These are phyloP conservation scores for Oscheius sp. DNA, from an alignment of 2,888 invertebrate species.

Conservation along the genomic window DNA sequence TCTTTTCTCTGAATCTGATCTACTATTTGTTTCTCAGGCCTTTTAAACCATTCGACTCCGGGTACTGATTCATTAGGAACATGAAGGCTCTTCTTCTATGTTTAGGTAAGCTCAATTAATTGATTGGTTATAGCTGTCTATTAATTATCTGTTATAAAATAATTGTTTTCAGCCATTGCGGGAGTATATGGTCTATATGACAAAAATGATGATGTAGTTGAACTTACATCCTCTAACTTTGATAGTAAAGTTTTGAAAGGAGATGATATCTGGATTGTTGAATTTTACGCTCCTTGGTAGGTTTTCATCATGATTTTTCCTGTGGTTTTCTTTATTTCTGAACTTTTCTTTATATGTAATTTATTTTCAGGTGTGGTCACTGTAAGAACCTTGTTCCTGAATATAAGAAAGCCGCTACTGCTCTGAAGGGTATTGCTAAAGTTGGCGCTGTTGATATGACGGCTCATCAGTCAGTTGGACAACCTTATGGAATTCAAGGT, in stretches of 20 bases:
- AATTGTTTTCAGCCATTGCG: slow-evolving; percentile 33
- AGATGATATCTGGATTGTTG: slow-evolving; percentile 91
- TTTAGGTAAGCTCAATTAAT: not conserved
- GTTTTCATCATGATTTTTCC: slow-evolving; percentile 72
- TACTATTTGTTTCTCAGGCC: no score
- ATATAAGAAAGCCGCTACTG: slow-evolving; percentile 90
- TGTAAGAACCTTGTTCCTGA: slow-evolving; percentile 88
- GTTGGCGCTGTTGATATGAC: slow-evolving; percentile 91
- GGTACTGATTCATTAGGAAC: no score
- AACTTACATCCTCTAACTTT: slow-evolving; percentile 87
- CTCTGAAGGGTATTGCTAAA: slow-evolving; percentile 90
- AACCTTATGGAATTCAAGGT: slow-evolving; percentile 84
- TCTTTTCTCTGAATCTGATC: no score
- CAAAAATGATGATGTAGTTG: slow-evolving; percentile 77
- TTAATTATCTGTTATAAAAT: not conserved
- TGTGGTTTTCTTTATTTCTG: not conserved
- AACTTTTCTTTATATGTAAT: not conserved
- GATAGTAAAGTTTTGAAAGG: slow-evolving; percentile 83
- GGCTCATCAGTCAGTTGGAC: slow-evolving; percentile 83
- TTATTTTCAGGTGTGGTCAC: slow-evolving; percentile 75
- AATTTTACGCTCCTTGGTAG: slow-evolving; percentile 97
- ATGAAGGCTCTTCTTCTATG: not conserved
- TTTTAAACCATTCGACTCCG: no score
- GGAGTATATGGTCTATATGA: slow-evolving; percentile 54
- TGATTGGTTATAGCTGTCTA: not conserved